Base-by-base conservation (phyloP, 64 coral and sea anemone species). In the Catalaphyllia jardinei region DNA sequence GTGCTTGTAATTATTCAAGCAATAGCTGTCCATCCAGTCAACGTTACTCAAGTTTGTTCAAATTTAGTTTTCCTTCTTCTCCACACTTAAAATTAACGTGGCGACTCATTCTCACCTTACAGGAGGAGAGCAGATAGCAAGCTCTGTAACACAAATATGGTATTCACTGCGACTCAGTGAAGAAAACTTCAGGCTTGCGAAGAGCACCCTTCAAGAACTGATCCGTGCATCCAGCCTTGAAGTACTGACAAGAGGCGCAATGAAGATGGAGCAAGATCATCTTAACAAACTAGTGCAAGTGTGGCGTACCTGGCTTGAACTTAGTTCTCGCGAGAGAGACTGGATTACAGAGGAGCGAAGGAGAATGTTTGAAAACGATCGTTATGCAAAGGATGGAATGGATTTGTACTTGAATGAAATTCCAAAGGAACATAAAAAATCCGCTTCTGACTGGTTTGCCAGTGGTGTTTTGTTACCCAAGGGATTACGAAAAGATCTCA, bases 141-240 rank as follows among this genome's bases (percentile, higher is more conserved):
- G 12, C 4, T 78, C 82, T 31, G 90, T 92, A 25, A 86, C 73
- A 2, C 90, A 92, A n/a, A 86, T 92, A 60, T 92, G 90, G 90
- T 92, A 92, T 71, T 92, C 90, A 3, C 63, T 92, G 62, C 64
- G 79, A 13, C 71, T 92, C 31, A 78, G 80, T 24, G 55, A 85
- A 30, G 10, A 78, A 12, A 73, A 86, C 33, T 75, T 57, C 2
- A 57, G 52, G 54, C 46, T 86, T 24, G 38, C 78, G 33, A 18
- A 86, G 4, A 29, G 19, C 11, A 29, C 17, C 10, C 54, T 91
- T 10, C 79, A 73, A 30, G 89, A 91, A 50, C 24, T 91, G 29
- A 75, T 52, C 22, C 5, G 79, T 18, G 59, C 63, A 20, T 52
- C 90, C 12, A 69, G 59, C 22, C 82, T 92, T 9, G 71, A 86